Conservation (phyloP, 64 coral and sea anemone species). For the Porites australiensis region DNA sequence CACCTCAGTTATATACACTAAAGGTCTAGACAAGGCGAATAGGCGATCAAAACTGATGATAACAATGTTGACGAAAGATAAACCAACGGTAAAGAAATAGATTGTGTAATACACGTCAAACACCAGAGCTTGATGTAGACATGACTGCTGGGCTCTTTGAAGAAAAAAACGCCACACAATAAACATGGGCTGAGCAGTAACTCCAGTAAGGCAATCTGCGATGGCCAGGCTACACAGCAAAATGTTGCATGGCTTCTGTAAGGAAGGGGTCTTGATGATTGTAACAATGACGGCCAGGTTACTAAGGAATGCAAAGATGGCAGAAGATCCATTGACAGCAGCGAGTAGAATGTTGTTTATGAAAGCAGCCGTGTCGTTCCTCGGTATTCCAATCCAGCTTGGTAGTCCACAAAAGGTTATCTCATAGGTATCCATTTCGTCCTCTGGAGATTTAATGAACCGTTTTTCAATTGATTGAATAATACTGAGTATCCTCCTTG, state of each 20-base stretch:
- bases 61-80: background rate
- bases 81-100: background rate
- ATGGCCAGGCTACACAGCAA: conserved; percentile 33
- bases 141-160: background rate
- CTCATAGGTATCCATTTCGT: too few relatives aligned
- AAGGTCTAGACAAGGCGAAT: conserved; percentile 17
- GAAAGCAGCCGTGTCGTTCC: too few relatives aligned
- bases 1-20: background rate
- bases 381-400: too few relatives aligned
- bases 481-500: too few relatives aligned
- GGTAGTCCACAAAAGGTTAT: too few relatives aligned
- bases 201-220: conserved; percentile 16
- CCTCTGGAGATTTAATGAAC: too few relatives aligned
- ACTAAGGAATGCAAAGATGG: conserved; percentile 38
- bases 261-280: background rate
- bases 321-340: too few relatives aligned
- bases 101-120: background rate
- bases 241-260: conserved; percentile 10
- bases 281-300: conserved; percentile 19
- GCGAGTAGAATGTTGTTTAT: too few relatives aligned
- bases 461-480: too few relatives aligned
- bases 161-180: background rate
- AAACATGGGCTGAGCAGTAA: background rate
- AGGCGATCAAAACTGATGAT: conserved; percentile 11
- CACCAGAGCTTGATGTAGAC: background rate